Conservation (phyloP, 2,888 invertebrate genomes). For the Eudasyphora cyanicolor region DNA sequence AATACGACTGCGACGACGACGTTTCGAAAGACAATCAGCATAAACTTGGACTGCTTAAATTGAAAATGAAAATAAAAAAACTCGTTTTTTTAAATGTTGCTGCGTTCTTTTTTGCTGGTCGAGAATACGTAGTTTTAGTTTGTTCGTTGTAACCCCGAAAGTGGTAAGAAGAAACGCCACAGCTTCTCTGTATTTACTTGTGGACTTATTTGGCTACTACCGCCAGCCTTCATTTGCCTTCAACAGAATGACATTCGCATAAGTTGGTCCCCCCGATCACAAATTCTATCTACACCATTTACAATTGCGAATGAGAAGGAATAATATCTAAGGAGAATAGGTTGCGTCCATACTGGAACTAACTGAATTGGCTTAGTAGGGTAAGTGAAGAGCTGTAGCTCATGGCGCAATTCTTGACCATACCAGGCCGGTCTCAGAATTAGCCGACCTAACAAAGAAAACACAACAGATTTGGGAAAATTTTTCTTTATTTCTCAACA, state of each 20-base stretch:
- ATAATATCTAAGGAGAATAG: no score
- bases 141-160: no score
- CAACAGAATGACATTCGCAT: background rate
- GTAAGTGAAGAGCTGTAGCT: no score
- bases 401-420: no score
- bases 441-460: no score
- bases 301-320: no score
- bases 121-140: background rate
- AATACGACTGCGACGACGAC: constrained; percentile 22
- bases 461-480: no score
- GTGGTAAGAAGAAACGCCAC: background rate
- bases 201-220: background rate
- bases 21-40: constrained; percentile 56
- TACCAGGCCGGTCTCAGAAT: no score
- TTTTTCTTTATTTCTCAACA: no score
- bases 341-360: no score
- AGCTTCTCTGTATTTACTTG: no score
- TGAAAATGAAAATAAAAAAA: background rate
- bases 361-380: no score
- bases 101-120: background rate
- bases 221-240: background rate
- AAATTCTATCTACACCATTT: background rate
- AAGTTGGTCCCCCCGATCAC: background rate
- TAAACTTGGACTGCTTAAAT: background rate
- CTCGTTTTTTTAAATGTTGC: constrained; percentile 22